Evolutionary conservation across 2,797 vertebrate genomes (phyloP).

Genomic region (Echeneis naucrates): DNA sequence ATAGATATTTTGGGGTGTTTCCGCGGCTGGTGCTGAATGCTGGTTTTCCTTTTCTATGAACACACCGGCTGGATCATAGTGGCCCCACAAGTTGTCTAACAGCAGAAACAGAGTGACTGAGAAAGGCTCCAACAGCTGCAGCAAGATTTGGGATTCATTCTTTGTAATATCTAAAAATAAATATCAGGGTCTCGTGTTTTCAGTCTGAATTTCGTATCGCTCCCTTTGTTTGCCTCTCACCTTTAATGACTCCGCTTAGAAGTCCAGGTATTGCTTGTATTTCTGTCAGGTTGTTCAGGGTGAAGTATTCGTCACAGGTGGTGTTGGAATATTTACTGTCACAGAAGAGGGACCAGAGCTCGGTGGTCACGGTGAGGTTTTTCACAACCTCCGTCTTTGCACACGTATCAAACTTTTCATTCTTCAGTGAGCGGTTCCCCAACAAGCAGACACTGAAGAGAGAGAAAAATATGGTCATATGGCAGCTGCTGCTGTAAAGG

Average conservation of each 20-base stretch:
- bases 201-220: not conserved
- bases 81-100: slow-evolving; percentile 93
- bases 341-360: slow-evolving; percentile 89
- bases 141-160: not conserved
- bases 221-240: slow-evolving; percentile 73
- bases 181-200: not conserved
- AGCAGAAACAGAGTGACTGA: slow-evolving; percentile 1
- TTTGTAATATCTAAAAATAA: too few species aligned
- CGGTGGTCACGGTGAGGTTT: slow-evolving; percentile 78
- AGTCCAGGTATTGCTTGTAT: slow-evolving; percentile 92
- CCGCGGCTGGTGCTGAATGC: slow-evolving; percentile 63
- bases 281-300: slow-evolving; percentile 88
- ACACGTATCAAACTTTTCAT: slow-evolving; percentile 85
- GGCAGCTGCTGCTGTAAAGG: not conserved
- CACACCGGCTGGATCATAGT: slow-evolving; percentile 82
- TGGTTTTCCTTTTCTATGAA: slow-evolving; percentile 84
- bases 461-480: not conserved
- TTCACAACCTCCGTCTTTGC: slow-evolving; percentile 78
- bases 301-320: slow-evolving; percentile 90
- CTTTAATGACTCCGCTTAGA: slow-evolving; percentile 86
- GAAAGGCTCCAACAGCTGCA: not conserved
- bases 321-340: slow-evolving; percentile 67
- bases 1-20: slow-evolving; percentile 34
- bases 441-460: slow-evolving; percentile 89
- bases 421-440: slow-evolving; percentile 90